Evolutionary conservation across 2,113 vertebrate genomes (phyloP), one percentile per base, ranked within the genome.

Genomic region (Charadrius vociferus): DNA sequence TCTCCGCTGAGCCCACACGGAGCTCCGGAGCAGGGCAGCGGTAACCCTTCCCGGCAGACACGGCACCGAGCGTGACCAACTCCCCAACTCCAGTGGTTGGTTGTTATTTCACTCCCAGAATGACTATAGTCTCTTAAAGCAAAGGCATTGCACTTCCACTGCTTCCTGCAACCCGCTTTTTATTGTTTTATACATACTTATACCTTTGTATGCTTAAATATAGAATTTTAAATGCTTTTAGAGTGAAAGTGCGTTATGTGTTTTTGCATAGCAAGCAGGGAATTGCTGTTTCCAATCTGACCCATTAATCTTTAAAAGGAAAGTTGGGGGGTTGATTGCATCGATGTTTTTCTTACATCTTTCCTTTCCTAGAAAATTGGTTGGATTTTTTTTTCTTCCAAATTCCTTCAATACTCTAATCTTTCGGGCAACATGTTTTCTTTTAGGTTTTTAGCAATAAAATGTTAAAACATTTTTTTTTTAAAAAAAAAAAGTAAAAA

Each of bases 11-110:
- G 61, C 66, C 62, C 80, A 15, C 18, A 2, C 12, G 6, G 24
- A 26, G 1, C 61, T 7, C 4, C 1, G 2, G 0, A 9, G 43
- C 61, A 14, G 50, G 29, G 84, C 30, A 62, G 45, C 1, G 0
- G 12, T 5, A 14, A 53, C 0, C 49, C 67, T 7, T 17, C 23
- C n/a, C 2, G 18, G 81, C 7, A 0, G 53, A 18, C 47, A 1
- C 0, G 15, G 36, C 29, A 5, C 0, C 0, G 56, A 71, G 68
- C 3, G 10, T 3, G 7, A 78, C 21, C 59, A 24, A 27, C 26
- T n/a, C 27, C 52, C 17, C 22, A 4, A 1, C 24, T 14, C 72
- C 36, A 50, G 39, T 2, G 27, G 29, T 14, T 13, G 34, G 34
- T 27, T 59, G 22, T 6, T 36, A 1, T 49, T 87, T 92, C 11